Percentiles rank a stretch among this genome's conserved stretches.
Conservation (phyloP, 2,797 vertebrate genomes). For the Acanthornis magna region DNA sequence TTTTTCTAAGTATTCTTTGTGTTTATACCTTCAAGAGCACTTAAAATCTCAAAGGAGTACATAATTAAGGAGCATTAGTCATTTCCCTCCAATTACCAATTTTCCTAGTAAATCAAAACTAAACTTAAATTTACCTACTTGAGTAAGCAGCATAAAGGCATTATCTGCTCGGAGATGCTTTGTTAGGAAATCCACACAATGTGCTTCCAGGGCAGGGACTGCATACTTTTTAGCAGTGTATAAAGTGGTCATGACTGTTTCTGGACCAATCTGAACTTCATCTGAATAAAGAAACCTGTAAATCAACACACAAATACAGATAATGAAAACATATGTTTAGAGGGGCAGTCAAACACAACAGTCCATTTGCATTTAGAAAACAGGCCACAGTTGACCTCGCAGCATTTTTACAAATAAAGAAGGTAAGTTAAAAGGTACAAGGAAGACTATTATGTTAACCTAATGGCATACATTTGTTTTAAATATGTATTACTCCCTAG, state of each 20-base stretch:
- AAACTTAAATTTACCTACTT: conserved; percentile 68
- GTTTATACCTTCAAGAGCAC: background rate
- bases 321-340: background rate
- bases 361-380: background rate
- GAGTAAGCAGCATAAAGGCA: conserved; percentile 82
- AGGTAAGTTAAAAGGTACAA: background rate
- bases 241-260: conserved; percentile 84
- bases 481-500: background rate
- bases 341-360: background rate
- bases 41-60: background rate
- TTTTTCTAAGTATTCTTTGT: background rate
- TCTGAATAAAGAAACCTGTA: conserved; percentile 82
- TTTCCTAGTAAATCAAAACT: background rate
- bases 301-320: conserved; percentile 54
- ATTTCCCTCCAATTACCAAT: background rate
- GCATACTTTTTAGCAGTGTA: conserved; percentile 84
- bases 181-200: conserved; percentile 82
- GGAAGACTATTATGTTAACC: background rate
- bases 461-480: conserved; percentile 19
- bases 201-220: conserved; percentile 80
- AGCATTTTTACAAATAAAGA: background rate
- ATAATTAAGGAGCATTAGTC: background rate
- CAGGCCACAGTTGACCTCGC: background rate
- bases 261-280: conserved; percentile 82
- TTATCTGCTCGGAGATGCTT: conserved; percentile 83